Percentiles rank a stretch among this genome's conserved stretches.
These are phyloP conservation scores for Zosterops lateralis DNA, from an alignment of 2,113 vertebrate genomes.

Conservation along the genomic window DNA sequence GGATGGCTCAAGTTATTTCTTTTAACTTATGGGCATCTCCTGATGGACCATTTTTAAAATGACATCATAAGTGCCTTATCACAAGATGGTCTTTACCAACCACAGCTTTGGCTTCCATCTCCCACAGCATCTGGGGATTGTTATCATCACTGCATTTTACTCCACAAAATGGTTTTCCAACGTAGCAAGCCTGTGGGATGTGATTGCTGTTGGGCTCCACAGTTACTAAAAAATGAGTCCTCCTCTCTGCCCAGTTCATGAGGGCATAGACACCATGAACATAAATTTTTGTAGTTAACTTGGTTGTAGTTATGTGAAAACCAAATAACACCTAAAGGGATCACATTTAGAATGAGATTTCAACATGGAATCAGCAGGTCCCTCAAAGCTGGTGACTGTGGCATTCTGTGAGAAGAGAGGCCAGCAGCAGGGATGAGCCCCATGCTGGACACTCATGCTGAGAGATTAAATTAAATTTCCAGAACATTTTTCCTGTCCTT, in stretches of 20 bases:
- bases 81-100: conserved; percentile 36
- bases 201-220: not conserved
- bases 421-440: not conserved
- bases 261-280: rapidly evolving
- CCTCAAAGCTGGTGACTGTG: not conserved
- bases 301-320: not conserved
- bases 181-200: not conserved
- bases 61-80: not conserved
- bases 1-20: not conserved
- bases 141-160: not conserved
- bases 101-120: not conserved
- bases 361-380: not conserved
- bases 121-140: not conserved
- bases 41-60: not conserved
- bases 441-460: rapidly evolving
- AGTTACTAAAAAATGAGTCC: not conserved
- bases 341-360: not conserved
- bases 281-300: not conserved
- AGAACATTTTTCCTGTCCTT: not conserved
- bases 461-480: not conserved
- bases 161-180: not conserved
- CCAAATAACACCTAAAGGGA: not conserved
- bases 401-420: not conserved
- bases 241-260: not conserved
- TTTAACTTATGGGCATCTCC: not conserved